These are phyloP conservation scores for Gnatocerus cornutus DNA, from an alignment of 2,888 invertebrate species.

Conservation along the genomic window DNA sequence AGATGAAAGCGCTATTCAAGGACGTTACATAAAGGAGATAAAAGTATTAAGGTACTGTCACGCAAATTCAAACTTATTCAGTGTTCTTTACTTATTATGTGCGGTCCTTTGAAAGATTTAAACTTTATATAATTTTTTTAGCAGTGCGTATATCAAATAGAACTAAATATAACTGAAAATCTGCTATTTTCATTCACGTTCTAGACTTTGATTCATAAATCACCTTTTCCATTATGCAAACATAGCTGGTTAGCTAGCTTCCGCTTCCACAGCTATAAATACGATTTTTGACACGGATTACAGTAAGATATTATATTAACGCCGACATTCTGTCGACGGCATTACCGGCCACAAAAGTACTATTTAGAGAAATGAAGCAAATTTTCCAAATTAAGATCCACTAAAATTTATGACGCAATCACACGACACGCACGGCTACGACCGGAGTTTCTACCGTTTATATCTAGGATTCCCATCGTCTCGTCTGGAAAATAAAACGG, in stretches of 20 bases:
- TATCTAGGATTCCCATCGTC: slow-evolving; percentile 6
- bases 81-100: too few relatives aligned
- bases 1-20: too few relatives aligned
- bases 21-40: too few relatives aligned
- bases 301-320: slow-evolving; percentile 10
- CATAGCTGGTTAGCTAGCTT: slow-evolving; percentile 20
- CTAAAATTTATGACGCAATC: slow-evolving; percentile 28
- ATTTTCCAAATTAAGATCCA: slow-evolving; percentile 32
- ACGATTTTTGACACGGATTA: slow-evolving; percentile 16
- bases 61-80: too few relatives aligned
- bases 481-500: too few relatives aligned
- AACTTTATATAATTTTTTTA: too few relatives aligned
- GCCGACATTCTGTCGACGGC: slow-evolving; percentile 2
- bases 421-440: slow-evolving; percentile 14
- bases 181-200: not conserved
- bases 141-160: too few relatives aligned
- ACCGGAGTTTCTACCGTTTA: slow-evolving; percentile 9
- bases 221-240: slow-evolving; percentile 17
- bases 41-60: too few relatives aligned
- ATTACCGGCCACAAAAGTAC: slow-evolving; percentile 4
- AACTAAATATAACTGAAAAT: too few relatives aligned
- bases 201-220: slow-evolving; percentile 1
- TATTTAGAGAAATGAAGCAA: slow-evolving; percentile 25
- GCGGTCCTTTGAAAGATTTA: too few relatives aligned
- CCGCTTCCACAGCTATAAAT: slow-evolving; percentile 1